phyloP scores from a whole-genome alignment of 2,797 vertebrate species.

The Cercopithecus hamlyni region DNA sequence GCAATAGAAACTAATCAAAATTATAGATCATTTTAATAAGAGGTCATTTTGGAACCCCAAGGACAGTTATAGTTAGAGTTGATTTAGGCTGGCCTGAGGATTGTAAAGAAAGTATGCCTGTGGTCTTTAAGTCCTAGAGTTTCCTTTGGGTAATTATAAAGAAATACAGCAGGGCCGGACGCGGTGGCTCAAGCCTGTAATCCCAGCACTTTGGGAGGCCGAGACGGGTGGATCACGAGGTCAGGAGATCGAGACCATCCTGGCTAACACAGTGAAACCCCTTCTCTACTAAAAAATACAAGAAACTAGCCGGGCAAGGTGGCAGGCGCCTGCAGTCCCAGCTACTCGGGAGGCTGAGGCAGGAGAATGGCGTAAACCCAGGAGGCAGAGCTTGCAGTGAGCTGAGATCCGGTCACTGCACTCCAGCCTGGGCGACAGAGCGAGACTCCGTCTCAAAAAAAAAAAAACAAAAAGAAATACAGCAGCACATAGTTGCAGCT shows the following conservation, averaged over 20 bases:
- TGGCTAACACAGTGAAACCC: no score
- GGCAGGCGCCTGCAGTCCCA: rapidly evolving
- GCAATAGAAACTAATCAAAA: constrained; percentile 60
- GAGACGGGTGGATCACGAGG: rapidly evolving
- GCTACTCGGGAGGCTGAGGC: no score
- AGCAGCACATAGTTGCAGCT: not conserved
- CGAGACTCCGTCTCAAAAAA: no score
- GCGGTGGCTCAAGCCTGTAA: no score
- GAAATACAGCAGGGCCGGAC: constrained; percentile 26
- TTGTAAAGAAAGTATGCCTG: constrained; percentile 49
- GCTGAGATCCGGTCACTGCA: no score
- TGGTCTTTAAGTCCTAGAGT: constrained; percentile 41
- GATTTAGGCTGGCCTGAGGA: constrained; percentile 56
- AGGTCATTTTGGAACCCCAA: constrained; percentile 60
- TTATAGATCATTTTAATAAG: constrained; percentile 77
- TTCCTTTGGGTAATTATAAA: constrained; percentile 70
- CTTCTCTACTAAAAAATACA: no score
- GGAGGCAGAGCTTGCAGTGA: no score
- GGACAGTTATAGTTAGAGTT: constrained; percentile 18
- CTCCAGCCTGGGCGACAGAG: no score
- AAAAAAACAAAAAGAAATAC: constrained; percentile 48
- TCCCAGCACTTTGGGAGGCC: no score
- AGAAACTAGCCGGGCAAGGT: no score
- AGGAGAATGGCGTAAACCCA: no score
- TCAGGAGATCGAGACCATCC: no score